Base-by-base conservation (phyloP, 2,888 invertebrate genomes). In the Nasonia oneida region DNA sequence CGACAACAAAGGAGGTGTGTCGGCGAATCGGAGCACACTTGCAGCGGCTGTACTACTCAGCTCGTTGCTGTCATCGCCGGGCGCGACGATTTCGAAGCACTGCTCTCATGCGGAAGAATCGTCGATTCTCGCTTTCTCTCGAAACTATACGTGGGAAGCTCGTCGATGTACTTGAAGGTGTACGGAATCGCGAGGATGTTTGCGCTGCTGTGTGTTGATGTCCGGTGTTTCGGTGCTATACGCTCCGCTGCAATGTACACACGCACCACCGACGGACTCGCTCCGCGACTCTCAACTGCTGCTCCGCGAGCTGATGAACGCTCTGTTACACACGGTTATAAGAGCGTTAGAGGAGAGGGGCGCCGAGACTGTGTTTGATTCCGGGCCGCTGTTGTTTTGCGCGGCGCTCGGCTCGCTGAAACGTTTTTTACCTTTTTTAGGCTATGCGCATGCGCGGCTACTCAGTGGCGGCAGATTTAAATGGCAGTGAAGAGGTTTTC, bases 311-410 rank as follows among this genome's bases (percentile, higher is more conserved):
- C 61, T 57, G 73, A 39, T 61, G 39, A 42, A 42, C n/a, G 23
- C 23, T 23, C 73, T 73, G 71, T 73, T 67, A 67, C 33, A 29
- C 39, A 57, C 74, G 71, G 57, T 29, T 57, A 57, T 64, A 2
- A 23, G 23, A 53, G 29, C 29, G 29, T 1, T 29, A 29, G 29
- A 29, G 29, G 77, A 23, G 83, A 39, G 50, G 42, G 64, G 14
- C 10, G 67, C 57, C 71, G 77, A 47, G 18, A 29, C 12, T 42
- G 50, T 8, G 57, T 23, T 37, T 57, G 33, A 37, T 2, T 18
- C 39, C 64, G 2, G 50, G 42, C 84, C 81, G 76, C 71, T 50
- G 57, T 67, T 84, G 84, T 84, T 84, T 84, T 81, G 76, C 57
- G 76, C 70, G 81, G 81, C 84, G 84, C 84, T 81, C 4, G 50